Conservation (phyloP, 2,113 vertebrate species). For the Pionites leucogaster region DNA sequence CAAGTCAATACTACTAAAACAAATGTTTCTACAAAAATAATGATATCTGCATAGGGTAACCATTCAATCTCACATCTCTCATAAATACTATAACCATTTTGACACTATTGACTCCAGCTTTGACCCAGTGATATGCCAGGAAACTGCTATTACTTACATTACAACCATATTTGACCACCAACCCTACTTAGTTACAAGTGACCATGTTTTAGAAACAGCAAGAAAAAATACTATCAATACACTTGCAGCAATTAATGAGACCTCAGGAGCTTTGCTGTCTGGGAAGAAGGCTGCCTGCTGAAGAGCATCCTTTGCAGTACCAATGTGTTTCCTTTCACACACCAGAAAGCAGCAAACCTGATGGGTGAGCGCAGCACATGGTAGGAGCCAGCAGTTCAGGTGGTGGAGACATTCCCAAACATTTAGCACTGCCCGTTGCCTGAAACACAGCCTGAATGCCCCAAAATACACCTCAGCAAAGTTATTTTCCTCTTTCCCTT, state of each 20-base stretch:
- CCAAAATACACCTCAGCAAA: neutral
- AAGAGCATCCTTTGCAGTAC: neutral
- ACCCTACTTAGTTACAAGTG: neutral
- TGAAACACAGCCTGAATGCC: accelerated
- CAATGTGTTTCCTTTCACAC: accelerated
- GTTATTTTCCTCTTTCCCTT: neutral
- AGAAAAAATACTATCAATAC: neutral
- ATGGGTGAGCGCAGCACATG: too few species aligned
- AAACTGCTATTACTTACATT: neutral
- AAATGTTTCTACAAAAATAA: neutral
- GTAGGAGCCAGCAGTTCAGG: neutral
- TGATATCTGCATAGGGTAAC: neutral
- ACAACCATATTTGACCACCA: neutral
- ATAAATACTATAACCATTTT: slow-evolving; percentile 13
- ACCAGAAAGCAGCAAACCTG: neutral
- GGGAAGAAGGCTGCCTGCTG: neutral
- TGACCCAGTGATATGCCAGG: neutral
- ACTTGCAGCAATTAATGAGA: neutral
- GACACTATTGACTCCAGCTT: neutral
- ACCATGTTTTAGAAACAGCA: neutral
- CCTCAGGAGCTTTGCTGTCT: neutral
- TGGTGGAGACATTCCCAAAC: neutral
- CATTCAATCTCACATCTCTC: neutral
- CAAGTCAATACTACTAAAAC: neutral
- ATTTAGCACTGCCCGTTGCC: accelerated